phyloP scores from a whole-genome alignment of 2,888 invertebrate species.

The Phaonia tiefii region DNA sequence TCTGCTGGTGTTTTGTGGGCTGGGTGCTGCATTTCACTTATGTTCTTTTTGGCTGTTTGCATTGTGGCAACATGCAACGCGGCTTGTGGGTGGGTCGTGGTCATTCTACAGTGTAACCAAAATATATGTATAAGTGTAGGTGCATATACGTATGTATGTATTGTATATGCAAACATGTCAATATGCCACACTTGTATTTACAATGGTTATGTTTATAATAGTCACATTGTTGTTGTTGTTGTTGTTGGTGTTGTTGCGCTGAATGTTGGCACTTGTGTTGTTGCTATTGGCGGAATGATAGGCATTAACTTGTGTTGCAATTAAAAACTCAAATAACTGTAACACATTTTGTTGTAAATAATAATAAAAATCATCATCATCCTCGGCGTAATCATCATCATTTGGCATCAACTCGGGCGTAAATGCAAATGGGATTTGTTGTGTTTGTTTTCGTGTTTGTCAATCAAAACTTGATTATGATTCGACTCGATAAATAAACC shows the following conservation, averaged over 20 bases:
- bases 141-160: slow-evolving; percentile 30
- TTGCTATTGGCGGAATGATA: slow-evolving; percentile 37
- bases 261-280: background rate
- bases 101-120: too few species aligned
- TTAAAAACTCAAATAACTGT: slow-evolving; percentile 60
- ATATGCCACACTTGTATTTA: slow-evolving; percentile 61
- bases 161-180: slow-evolving; percentile 61
- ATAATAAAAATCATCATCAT: slow-evolving; percentile 19
- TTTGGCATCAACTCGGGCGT: background rate
- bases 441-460: background rate
- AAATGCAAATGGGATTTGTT: background rate
- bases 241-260: background rate
- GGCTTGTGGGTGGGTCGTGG: background rate
- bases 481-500: slow-evolving; percentile 15
- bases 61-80: slow-evolving; percentile 37
- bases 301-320: slow-evolving; percentile 56
- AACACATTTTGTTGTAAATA: slow-evolving; percentile 59
- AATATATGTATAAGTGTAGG: too few species aligned
- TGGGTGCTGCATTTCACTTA: slow-evolving; percentile 25
- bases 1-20: slow-evolving; percentile 31
- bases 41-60: slow-evolving; percentile 43
- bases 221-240: slow-evolving; percentile 29
- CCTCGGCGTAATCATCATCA: slow-evolving; percentile 37
- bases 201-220: slow-evolving; percentile 59
- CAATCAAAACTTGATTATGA: slow-evolving; percentile 33